Percentiles rank a stretch among this genome's conserved stretches.
Conservation (phyloP, 37 sponge, comb jelly and placozoan species). For the Geodia barretti region DNA sequence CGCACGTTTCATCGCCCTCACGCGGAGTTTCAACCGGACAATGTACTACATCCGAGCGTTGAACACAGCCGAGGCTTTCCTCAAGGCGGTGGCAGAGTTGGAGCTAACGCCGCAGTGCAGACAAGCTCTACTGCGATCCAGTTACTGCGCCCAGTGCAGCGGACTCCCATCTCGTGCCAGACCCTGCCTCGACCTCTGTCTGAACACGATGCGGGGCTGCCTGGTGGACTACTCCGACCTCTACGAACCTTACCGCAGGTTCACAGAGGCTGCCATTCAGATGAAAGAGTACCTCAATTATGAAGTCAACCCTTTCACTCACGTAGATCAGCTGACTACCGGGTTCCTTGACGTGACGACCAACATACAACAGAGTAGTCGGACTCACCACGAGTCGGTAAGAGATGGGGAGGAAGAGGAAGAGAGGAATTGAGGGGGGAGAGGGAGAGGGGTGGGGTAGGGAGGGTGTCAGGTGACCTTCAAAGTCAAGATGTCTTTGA, state of each 20-base stretch:
- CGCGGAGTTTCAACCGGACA: constrained; percentile 4
- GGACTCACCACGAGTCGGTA: not conserved
- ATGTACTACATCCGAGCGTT: constrained; percentile 37
- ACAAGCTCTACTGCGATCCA: constrained; percentile 27
- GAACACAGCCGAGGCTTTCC: not conserved
- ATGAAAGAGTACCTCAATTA: not conserved
- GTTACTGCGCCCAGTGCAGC: constrained; percentile 43
- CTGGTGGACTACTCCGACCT: constrained; percentile 35
- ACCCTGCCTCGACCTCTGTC: constrained; percentile 35
- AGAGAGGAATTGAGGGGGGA: not conserved
- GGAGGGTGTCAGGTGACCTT: no score
- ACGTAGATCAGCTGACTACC: not conserved
- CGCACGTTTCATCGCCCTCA: not conserved
- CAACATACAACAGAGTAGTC: not conserved
- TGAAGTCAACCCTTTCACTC: not conserved
- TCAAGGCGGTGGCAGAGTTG: not conserved
- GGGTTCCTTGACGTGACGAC: not conserved
- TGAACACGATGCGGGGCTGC: constrained; percentile 59
- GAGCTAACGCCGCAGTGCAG: constrained; percentile 20
- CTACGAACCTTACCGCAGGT: not conserved
- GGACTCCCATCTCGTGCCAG: not conserved
- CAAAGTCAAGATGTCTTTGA: no score
- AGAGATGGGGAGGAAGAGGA: not conserved
- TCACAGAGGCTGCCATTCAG: not conserved
- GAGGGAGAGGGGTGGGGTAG: not conserved